phyloP scores from a whole-genome alignment of 1,140 invertebrate species.

The Melanaphis sacchari region DNA sequence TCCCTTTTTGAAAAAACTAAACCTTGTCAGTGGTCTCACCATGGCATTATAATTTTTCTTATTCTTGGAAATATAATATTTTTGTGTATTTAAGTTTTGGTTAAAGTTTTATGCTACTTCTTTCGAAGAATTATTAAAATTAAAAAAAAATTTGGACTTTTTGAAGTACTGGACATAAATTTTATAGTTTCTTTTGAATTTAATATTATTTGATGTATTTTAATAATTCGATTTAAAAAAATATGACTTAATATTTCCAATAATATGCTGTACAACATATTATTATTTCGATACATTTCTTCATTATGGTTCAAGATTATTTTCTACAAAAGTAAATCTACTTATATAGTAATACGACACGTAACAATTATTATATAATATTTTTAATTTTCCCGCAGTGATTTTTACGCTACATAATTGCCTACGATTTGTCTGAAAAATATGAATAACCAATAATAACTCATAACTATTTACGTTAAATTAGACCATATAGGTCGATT shows the following conservation, averaged over 20 bases:
- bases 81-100: not conserved
- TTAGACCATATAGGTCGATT: not conserved
- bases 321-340: not conserved
- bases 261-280: not conserved
- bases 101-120: not conserved
- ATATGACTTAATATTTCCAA: not conserved
- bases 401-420: not conserved
- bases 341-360: not conserved
- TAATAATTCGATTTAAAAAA: not conserved
- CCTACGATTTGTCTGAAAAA: not conserved
- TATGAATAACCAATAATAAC: not conserved
- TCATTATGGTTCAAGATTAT: not conserved
- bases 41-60: not conserved
- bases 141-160: not conserved
- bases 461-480: not conserved
- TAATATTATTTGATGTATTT: not conserved
- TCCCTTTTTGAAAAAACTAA: not conserved
- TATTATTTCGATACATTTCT: not conserved
- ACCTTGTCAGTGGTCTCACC: not conserved
- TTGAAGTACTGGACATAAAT: not conserved
- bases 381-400: not conserved
- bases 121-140: conserved; percentile 9
- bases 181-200: not conserved
- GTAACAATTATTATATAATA: not conserved
- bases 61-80: not conserved